Evolutionary conservation across 2,888 invertebrate genomes (phyloP).

Genomic region (Mechanitis mazaeus): DNA sequence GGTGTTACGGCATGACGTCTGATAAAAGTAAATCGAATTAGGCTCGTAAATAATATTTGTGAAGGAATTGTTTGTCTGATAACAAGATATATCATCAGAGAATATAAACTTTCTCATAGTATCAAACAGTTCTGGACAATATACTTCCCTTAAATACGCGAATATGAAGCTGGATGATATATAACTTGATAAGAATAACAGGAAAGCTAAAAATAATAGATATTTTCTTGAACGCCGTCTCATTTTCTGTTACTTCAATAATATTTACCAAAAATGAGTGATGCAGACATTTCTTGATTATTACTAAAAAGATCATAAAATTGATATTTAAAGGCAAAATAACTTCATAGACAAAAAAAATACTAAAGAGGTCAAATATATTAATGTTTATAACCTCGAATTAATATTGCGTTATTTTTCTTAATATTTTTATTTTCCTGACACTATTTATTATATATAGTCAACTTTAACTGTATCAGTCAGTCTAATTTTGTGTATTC

Average conservation of each 20-base stretch:
- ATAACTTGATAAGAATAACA: constrained; percentile 19
- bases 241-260: constrained; percentile 7
- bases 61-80: background rate
- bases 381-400: no score
- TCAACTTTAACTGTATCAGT: no score
- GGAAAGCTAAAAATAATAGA: constrained; percentile 9
- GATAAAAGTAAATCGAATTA: constrained; percentile 11
- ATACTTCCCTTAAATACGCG: constrained; percentile 17
- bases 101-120: background rate
- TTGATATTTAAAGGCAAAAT: no score
- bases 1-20: constrained; percentile 6
- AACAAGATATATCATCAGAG: constrained; percentile 8
- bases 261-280: no score
- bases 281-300: no score
- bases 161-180: constrained; percentile 18
- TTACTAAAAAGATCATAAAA: no score
- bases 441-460: no score
- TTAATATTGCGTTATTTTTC: no score
- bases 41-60: constrained; percentile 2
- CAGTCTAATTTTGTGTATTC: no score
- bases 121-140: background rate
- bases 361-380: no score
- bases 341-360: no score
- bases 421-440: no score
- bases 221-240: constrained; percentile 11